Base-by-base conservation (phyloP, 2,797 vertebrate species). In the Brachyrhaphis roseni region DNA sequence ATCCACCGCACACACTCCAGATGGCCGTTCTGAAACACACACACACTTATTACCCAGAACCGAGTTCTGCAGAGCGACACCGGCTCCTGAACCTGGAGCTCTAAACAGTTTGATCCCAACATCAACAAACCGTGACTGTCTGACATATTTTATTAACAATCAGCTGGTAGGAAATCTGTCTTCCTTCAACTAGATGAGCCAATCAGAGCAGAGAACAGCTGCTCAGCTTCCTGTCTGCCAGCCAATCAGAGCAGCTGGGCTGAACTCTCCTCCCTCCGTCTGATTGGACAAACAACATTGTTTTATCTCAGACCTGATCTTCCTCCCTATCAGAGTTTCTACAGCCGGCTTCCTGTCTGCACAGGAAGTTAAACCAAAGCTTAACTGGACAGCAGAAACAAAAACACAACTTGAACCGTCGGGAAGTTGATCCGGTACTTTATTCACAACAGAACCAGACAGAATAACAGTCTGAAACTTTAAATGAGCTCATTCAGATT, bases 1-100 rank as follows among this genome's bases (percentile, higher is more conserved):
- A 99, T 97, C 98, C 98, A 99, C 75, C 98, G 96, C 51, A 99
- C 98, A 43, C 98, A 98, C 89, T 99, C 98, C 93, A 99, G 91
- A 6, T 98, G 97, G 80, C 98, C 98, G 20, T 98, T 98, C 98
- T 99, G 83, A 16, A 77, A 81, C 43, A 66, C 77, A 84, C 20
- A 16, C 51, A 1, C 36, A 11, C 26, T 66, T 12, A 66, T 23
- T 1, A 41, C 36, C 20, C 20, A 39, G 34, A 68, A 26, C 36
- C 36, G 2, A 6, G 34, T 11, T 66, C 64, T 66, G 62, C 31
- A 64, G 3, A 57, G 11, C 1, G 28, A 59, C 57, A 31, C 12
- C 57, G 12, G 12, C 55, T 31, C 55, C 55, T 28, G n/a, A 31
- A 59, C 55, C 12, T 28, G n/a, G 10, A n/a, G 55, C 55, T 15